Evolutionary conservation across 2,888 invertebrate species (phyloP).

Genomic region (Pharmacophagus antenor): DNA sequence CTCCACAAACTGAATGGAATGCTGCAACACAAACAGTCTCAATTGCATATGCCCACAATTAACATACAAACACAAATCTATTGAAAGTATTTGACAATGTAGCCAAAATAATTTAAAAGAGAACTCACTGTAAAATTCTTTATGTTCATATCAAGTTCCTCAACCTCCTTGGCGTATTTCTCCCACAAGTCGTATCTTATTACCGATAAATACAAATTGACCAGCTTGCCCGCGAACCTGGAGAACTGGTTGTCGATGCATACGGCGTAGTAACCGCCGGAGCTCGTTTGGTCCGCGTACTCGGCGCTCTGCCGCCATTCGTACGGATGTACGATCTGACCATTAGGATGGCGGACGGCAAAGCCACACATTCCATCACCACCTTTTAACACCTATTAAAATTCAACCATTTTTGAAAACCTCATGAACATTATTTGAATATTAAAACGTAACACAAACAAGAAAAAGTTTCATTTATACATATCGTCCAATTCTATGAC

Average conservation of each 20-base stretch:
- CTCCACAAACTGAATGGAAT: slow-evolving; percentile 88
- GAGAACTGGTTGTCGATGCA: slow-evolving; percentile 97
- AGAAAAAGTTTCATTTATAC: neutral
- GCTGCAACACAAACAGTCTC: slow-evolving; percentile 77
- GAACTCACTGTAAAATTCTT: slow-evolving; percentile 92
- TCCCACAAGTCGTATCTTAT: slow-evolving; percentile 97
- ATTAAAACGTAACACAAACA: neutral
- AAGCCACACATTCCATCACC: slow-evolving; percentile 97
- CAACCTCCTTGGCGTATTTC: slow-evolving; percentile 92
- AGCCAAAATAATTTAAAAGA: neutral
- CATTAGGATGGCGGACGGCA: slow-evolving; percentile 92
- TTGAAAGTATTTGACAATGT: no score
- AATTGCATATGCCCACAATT: no score
- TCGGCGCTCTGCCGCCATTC: slow-evolving; percentile 94
- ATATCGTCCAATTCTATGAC: slow-evolving; percentile 5
- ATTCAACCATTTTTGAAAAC: slow-evolving; percentile 26
- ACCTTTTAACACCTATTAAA: slow-evolving; percentile 92
- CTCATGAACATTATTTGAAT: neutral
- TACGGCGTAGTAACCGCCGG: slow-evolving; percentile 93
- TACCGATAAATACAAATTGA: slow-evolving; percentile 94
- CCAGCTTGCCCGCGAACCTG: slow-evolving; percentile 92
- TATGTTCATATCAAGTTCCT: slow-evolving; percentile 92
- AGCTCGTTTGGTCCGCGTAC: slow-evolving; percentile 90
- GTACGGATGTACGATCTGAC: slow-evolving; percentile 92
- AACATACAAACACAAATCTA: no score